Evolutionary conservation across 2,888 invertebrate species (phyloP), one percentile per base, ranked within the genome.

Genomic region (Cosmorhoe ocellata): DNA sequence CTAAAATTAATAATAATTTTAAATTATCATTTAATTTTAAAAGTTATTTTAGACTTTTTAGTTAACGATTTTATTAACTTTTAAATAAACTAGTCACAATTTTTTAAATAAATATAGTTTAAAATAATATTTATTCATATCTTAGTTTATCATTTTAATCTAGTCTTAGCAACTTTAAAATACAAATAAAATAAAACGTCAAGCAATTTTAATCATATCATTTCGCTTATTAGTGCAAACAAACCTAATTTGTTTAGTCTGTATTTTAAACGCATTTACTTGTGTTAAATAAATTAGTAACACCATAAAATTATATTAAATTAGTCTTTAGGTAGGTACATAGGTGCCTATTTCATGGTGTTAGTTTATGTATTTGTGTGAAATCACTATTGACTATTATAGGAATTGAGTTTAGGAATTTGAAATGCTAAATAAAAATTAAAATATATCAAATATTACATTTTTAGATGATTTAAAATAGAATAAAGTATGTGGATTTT

Each of bases 151-250:
- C 14, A 26, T 38, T 28, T n/a, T 22, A 39, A 36, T 44, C 14
- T 58, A 45, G 39, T 51, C 28, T 18, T 18, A 18, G n/a, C n/a
- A 18, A 18, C 4, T 3, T 3, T 18, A 18, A 18, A 18, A 49
- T 44, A 43, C 18, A 33, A 27, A 34, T 32, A 34, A 6, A 11
- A 31, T 14, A 28, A 32, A 46, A 45, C 49, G 51, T 26, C 27
- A 60, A 59, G 58, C 58, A 61, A 59, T 62, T 56, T 40, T 30
- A 36, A 51, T 42, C 59, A 59, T 59, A 59, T 59, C 59, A 59
- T 58, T 59, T 59, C 49, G 58, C 52, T 59, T 59, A 27, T 28
- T 59, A 48, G 27, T 36, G 36, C 51, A 34, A 46, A 39, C 49
- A 44, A n/a, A n/a, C n/a, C n/a, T 49, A 41, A 51, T 46, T 51